Evolutionary conservation across 2,113 vertebrate genomes (phyloP).

Genomic region (Astatoreochromis straeleni): DNA sequence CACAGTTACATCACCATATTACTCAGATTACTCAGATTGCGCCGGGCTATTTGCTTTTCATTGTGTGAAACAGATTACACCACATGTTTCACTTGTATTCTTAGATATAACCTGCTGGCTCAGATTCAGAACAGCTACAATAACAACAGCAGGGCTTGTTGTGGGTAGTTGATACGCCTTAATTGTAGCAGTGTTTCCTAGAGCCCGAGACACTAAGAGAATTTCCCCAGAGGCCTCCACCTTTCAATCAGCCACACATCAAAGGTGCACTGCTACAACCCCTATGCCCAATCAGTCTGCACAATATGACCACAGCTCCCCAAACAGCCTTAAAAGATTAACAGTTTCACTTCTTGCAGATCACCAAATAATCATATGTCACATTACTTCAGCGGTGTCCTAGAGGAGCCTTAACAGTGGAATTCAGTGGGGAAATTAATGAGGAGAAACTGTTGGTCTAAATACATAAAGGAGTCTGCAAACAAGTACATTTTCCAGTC

Average conservation of each 20-base stretch:
- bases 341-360: neutral
- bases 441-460: neutral
- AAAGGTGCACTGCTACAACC: accelerated
- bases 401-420: neutral
- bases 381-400: neutral
- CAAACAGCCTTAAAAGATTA: neutral
- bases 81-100: neutral
- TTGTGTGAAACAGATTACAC: accelerated
- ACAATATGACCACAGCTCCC: neutral
- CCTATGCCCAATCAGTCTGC: neutral
- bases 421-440: neutral
- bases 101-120: neutral
- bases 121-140: neutral
- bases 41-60: neutral
- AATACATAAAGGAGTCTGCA: neutral
- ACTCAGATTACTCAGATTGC: neutral
- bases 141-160: neutral
- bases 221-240: neutral
- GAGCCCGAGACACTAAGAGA: accelerated
- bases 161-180: neutral
- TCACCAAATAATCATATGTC: neutral
- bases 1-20: neutral
- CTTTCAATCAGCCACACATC: neutral
- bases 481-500: neutral
- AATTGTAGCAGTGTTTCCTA: neutral